phyloP scores from a whole-genome alignment of 2,888 invertebrate genomes.

The Eulithis testata region DNA sequence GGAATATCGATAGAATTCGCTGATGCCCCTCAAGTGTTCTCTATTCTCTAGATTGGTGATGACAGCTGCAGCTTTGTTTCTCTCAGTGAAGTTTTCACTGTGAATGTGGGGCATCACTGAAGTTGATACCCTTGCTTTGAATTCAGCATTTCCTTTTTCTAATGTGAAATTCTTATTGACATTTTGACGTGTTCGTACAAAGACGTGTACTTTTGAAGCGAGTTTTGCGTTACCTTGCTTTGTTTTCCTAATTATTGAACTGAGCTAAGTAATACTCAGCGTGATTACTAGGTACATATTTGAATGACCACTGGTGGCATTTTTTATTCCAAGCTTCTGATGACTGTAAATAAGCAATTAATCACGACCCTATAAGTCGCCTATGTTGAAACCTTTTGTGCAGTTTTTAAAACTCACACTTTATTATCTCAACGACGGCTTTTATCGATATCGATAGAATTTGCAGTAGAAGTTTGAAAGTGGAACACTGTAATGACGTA shows the following conservation, averaged over 20 bases:
- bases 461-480: constrained; percentile 9
- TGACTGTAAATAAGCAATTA: too few species aligned
- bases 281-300: too few species aligned
- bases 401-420: not conserved
- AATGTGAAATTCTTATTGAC: not conserved
- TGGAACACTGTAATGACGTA: constrained; percentile 36
- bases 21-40: constrained; percentile 41
- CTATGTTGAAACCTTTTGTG: not conserved
- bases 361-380: too few species aligned
- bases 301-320: too few species aligned
- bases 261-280: too few species aligned
- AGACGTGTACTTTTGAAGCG: not conserved
- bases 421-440: not conserved
- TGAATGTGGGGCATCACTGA: constrained; percentile 15
- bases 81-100: constrained; percentile 24
- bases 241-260: too few species aligned
- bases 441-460: constrained; percentile 35
- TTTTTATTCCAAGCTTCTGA: too few species aligned
- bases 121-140: constrained; percentile 3
- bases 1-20: constrained; percentile 49
- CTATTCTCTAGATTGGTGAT: constrained; percentile 42
- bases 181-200: not conserved
- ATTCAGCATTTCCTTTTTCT: constrained; percentile 9
- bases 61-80: constrained; percentile 42
- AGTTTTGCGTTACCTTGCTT: too few species aligned